Percentiles rank a stretch among this genome's conserved stretches.
These are phyloP conservation scores for Zapornia atra DNA, from an alignment of 2,113 vertebrate genomes.

Conservation along the genomic window DNA sequence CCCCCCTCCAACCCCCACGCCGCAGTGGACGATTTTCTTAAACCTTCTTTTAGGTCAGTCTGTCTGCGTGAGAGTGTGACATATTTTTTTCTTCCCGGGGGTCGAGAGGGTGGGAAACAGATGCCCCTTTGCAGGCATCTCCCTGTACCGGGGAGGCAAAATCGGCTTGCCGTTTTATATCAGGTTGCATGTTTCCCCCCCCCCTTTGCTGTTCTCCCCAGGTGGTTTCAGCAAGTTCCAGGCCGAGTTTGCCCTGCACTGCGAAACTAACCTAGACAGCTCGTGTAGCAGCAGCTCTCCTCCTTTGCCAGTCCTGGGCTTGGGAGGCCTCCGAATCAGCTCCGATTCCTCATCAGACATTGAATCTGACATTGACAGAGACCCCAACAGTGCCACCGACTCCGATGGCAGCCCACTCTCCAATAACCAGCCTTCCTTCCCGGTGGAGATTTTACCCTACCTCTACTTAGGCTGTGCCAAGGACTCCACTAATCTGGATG, in stretches of 20 bases:
- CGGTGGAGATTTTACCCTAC: conserved; percentile 94
- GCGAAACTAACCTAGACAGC: conserved; percentile 92
- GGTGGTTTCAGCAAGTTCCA: conserved; percentile 96
- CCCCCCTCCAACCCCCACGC: not conserved
- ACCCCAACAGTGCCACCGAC: conserved; percentile 92
- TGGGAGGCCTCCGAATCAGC: conserved; percentile 93
- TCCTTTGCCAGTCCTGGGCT: conserved; percentile 88
- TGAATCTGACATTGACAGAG: conserved; percentile 93
- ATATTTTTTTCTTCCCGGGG: not conserved
- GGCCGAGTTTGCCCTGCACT: conserved; percentile 87
- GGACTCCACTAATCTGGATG: conserved; percentile 97
- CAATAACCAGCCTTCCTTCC: conserved; percentile 93
- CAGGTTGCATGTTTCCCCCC: not conserved
- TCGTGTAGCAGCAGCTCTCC: conserved; percentile 86
- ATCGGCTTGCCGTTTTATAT: not conserved
- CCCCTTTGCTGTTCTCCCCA: conserved; percentile 60
- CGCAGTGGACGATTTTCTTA: not conserved
- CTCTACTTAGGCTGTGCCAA: conserved; percentile 96
- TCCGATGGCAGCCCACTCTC: conserved; percentile 92
- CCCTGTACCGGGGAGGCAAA: not conserved
- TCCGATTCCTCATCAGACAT: conserved; percentile 94
- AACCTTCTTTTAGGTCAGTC: not conserved
- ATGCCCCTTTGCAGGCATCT: not conserved
- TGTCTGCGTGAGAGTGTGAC: not conserved
- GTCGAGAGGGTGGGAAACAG: not conserved